Evolutionary conservation across 1,140 invertebrate species (phyloP).

Genomic region (Elymnias hypermnestra): DNA sequence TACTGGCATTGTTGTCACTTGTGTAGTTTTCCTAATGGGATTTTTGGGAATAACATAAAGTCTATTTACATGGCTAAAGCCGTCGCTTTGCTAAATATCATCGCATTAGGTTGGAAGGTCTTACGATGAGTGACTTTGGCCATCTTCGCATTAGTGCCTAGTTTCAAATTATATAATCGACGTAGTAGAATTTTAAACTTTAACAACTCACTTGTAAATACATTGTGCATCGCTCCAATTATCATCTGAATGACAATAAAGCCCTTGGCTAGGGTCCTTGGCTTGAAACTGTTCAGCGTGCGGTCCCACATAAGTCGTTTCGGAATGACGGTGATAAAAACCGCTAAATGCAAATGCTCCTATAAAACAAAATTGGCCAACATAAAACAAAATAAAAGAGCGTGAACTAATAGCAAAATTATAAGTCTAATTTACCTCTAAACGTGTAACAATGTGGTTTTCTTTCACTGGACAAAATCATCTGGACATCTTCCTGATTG

Average conservation of each 20-base stretch:
- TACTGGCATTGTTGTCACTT: no score
- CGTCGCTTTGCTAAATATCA: background rate
- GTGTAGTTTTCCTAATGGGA: no score
- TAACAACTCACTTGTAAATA: conserved; percentile 51
- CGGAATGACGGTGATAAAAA: conserved; percentile 61
- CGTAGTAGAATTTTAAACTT: background rate
- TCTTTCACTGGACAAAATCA: conserved; percentile 61
- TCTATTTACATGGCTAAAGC: no score
- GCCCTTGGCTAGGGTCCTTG: conserved; percentile 58
- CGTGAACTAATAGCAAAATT: no score
- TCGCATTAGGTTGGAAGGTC: background rate
- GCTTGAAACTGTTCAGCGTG: conserved; percentile 64
- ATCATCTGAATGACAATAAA: conserved; percentile 64
- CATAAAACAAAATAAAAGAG: no score
- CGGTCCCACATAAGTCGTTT: conserved; percentile 60
- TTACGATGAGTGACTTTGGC: no score
- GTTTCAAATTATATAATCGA: no score
- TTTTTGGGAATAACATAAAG: no score
- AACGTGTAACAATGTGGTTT: conserved; percentile 65
- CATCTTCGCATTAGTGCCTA: background rate
- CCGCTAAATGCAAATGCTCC: conserved; percentile 58
- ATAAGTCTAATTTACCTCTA: conserved; percentile 56
- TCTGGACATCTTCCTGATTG: conserved; percentile 63
- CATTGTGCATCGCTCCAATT: conserved; percentile 67
- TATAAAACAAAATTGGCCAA: conserved; percentile 16